Percentiles rank a stretch among this genome's conserved stretches.
phyloP scores from a whole-genome alignment of 2,797 vertebrate species.

The Gallinago nigripennis region DNA sequence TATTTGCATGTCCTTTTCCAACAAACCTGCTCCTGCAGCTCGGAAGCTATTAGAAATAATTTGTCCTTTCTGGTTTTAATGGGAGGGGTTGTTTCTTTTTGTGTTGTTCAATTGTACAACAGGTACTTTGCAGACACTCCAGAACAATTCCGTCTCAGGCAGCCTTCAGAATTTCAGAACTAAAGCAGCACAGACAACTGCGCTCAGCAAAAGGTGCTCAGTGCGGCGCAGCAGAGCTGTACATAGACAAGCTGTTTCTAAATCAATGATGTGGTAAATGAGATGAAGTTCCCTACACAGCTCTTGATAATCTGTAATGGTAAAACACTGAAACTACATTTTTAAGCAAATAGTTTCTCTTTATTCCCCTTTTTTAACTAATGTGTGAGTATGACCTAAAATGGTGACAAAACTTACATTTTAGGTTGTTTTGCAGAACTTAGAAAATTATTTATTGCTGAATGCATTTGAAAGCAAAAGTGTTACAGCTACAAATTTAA shows the following conservation, averaged over 20 bases:
- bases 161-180: not conserved
- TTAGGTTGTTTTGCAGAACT: not conserved
- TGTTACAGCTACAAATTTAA: not conserved
- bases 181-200: not conserved
- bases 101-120: accelerated
- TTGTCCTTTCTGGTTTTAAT: not conserved
- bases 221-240: not conserved
- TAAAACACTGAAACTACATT: not conserved
- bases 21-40: accelerated
- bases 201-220: not conserved
- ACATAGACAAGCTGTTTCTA: not conserved
- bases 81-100: not conserved
- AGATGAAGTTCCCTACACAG: not conserved
- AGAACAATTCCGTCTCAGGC: not conserved
- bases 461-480: not conserved
- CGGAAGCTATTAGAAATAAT: not conserved
- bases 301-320: not conserved
- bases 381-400: not conserved
- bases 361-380: not conserved
- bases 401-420: not conserved
- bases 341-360: not conserved
- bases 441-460: not conserved
- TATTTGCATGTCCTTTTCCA: not conserved
- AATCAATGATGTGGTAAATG: not conserved
- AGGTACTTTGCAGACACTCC: not conserved